Evolutionary conservation across 2,797 vertebrate genomes (phyloP).

Genomic region (Sebastes cheni): DNA sequence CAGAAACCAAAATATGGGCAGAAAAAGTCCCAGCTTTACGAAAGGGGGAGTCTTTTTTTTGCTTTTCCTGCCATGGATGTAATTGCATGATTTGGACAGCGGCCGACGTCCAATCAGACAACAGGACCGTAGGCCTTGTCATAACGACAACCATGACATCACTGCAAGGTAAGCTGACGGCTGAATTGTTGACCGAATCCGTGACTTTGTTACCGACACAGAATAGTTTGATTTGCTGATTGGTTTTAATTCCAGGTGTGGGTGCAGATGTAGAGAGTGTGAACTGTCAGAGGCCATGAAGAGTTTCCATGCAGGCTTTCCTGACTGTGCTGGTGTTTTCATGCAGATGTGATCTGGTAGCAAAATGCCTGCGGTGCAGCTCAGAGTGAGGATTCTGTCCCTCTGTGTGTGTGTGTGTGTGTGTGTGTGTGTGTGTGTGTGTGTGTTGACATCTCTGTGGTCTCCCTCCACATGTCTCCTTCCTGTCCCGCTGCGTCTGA

Average conservation of each 20-base stretch:
- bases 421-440: conserved; percentile 14
- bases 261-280: conserved; percentile 2
- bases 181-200: conserved; percentile 10
- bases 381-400: conserved; percentile 6
- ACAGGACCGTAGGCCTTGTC: conserved; percentile 76
- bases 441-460: conserved; percentile 8
- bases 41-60: conserved; percentile 6
- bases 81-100: conserved; percentile 42
- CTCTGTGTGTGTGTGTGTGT: conserved; percentile 12
- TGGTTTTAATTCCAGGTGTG: conserved; percentile 24
- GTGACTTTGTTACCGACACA: not conserved
- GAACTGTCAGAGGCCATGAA: not conserved
- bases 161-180: conserved; percentile 73
- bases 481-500: conserved; percentile 45
- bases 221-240: not conserved
- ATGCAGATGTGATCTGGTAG: conserved; percentile 47
- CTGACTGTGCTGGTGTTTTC: conserved; percentile 60
- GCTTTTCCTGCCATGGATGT: conserved; percentile 59
- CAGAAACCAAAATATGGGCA: not conserved
- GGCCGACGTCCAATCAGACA: conserved; percentile 70
- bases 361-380: conserved; percentile 27
- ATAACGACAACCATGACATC: conserved; percentile 72
- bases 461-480: conserved; percentile 13
- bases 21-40: not conserved
- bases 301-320: conserved; percentile 11